Evolutionary conservation across 2,797 vertebrate species (phyloP), one percentile per base, ranked within the genome.

Genomic region (Premnoplex brunnescens): DNA sequence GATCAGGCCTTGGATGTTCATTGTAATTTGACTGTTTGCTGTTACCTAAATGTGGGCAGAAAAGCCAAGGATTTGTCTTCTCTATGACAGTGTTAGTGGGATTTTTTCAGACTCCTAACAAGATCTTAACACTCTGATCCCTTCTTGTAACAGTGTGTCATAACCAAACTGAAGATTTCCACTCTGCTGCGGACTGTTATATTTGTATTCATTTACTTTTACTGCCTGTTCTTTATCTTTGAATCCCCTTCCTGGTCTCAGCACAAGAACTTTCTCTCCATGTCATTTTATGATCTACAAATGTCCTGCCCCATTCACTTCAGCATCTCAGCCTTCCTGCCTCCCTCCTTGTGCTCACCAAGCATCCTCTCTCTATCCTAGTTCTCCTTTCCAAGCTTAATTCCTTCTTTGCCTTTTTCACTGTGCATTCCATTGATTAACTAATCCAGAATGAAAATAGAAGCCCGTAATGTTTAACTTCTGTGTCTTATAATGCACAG

Each of bases 1-100:
- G 51, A 27, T 44, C n/a, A 39, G 14, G 12, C 51, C 37, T 69
- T 0, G 0, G 37, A 20, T 4, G 0, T 37, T 75, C 19, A 1
- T 3, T 83, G 4, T 19, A 34, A 36, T 8, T 49, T 67, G 3
- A 2, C n/a, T 39, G n/a, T 23, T 67, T 94, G 12, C 21, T 67
- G 2, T 51, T 60, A 2, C 26, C 18, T 46, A n/a, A 72, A n/a
- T 1, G 2, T 26, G 11, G 8, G 30, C 5, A 1, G 6, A 32
- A 32, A 59, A 88, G 10, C 17, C n/a, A 49, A 34, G 46, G 32
- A 28, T 46, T 32, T 41, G 43, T n/a, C 52, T 39, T 10, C 15
- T 6, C 3, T 2, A 16, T 30, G 24, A 32, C 11, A 32, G 34
- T 24, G 15, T 6, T 37, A 34, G 27, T 24, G 66, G 34, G 19